Evolutionary conservation across 2,888 invertebrate genomes (phyloP).

Genomic region (Athalia cordata): DNA sequence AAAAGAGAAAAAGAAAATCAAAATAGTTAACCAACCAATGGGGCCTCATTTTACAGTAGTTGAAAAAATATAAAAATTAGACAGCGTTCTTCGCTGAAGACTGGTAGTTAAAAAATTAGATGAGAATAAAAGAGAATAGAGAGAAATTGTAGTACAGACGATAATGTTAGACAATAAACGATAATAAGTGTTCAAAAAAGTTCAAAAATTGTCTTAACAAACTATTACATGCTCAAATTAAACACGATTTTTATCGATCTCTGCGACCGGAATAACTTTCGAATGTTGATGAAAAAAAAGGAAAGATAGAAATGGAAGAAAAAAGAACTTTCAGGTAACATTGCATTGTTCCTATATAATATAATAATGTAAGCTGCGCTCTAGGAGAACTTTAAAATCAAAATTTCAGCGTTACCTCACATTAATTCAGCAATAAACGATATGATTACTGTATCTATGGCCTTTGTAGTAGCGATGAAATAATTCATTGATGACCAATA

Average conservation of each 20-base stretch:
- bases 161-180: slow-evolving; percentile 26
- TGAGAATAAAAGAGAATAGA: background rate
- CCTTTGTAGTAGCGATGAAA: background rate
- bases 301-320: background rate
- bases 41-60: slow-evolving; percentile 64
- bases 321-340: too few relatives aligned
- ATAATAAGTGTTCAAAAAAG: slow-evolving; percentile 23
- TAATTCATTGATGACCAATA: background rate
- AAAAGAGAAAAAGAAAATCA: slow-evolving; percentile 47
- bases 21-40: slow-evolving; percentile 62
- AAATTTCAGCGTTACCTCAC: too few relatives aligned
- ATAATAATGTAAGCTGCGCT: too few relatives aligned
- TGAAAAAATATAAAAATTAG: slow-evolving; percentile 8
- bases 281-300: background rate
- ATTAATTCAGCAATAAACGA: background rate
- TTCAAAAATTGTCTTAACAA: background rate
- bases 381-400: too few relatives aligned
- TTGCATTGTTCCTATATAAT: too few relatives aligned
- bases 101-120: slow-evolving; percentile 62
- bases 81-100: slow-evolving; percentile 62
- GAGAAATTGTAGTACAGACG: background rate
- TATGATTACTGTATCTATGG: background rate
- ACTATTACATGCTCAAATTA: slow-evolving; percentile 8
- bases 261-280: too few relatives aligned
- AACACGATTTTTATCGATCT: too few relatives aligned